Evolutionary conservation across 1,140 invertebrate genomes (phyloP).

Genomic region (Andrena cerasifolii): DNA sequence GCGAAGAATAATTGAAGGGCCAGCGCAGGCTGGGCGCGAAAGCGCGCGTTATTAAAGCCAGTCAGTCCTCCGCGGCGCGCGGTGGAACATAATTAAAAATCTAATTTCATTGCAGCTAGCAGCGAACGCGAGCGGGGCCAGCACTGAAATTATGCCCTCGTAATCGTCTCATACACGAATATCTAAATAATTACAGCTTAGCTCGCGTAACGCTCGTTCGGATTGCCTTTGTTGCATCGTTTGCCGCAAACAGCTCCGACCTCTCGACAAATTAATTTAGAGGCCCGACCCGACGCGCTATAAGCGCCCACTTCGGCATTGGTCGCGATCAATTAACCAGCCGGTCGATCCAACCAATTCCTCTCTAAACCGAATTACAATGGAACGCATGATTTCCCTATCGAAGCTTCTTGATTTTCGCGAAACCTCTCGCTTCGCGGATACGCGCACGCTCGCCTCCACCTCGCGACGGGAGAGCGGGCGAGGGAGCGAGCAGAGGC

Average conservation of each 20-base stretch:
- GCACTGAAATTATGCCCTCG: constrained; percentile 35
- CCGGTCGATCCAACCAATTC: not conserved
- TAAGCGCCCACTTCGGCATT: too few relatives aligned
- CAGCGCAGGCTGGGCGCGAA: constrained; percentile 40
- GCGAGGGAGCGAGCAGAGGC: not conserved
- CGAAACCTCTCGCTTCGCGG: too few relatives aligned
- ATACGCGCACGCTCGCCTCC: constrained; percentile 16
- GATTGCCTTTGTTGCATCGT: constrained; percentile 18
- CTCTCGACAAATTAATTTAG: constrained; percentile 19
- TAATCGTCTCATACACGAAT: constrained; percentile 40
- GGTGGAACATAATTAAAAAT: constrained; percentile 49
- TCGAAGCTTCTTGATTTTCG: not conserved
- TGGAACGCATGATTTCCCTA: too few relatives aligned
- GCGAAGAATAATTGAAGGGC: constrained; percentile 57
- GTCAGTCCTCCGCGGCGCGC: not conserved
- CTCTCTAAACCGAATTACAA: too few relatives aligned
- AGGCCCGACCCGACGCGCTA: too few relatives aligned
- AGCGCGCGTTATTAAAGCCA: constrained; percentile 60
- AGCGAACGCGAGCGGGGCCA: not conserved
- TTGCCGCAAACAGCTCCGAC: not conserved
- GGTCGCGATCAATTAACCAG: too few relatives aligned
- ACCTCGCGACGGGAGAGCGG: constrained; percentile 9
- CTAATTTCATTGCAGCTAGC: constrained; percentile 44
- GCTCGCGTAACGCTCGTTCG: not conserved
- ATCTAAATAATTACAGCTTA: constrained; percentile 40